Evolutionary conservation across 2,797 vertebrate species (phyloP), one percentile per base, ranked within the genome.

Genomic region (Poeciliopsis presidionis): DNA sequence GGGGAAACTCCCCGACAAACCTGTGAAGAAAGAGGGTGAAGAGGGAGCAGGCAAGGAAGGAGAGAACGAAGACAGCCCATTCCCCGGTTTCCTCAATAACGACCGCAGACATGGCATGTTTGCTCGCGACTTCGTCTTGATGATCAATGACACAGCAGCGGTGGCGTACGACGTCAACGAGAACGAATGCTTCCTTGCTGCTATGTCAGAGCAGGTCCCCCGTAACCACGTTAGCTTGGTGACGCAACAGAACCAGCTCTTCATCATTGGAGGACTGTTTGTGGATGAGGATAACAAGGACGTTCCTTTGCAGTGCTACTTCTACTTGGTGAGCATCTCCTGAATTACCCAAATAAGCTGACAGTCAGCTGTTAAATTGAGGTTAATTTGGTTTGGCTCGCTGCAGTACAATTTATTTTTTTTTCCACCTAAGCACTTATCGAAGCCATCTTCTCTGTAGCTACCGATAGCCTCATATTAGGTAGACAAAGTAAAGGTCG

Each of bases 211-310:
- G 87, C 97, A 97, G 95, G 97, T 99, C 87, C 98, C 98, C n/a
- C 97, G 97, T 80, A 99, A 99, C 88, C 98, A 99, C 90, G 97
- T 98, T 88, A 98, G 98, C 94, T 80, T 97, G 71, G 96, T 94
- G 77, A 96, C 96, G 69, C 95, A 96, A 84, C 96, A 93, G 83
- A 99, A 99, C 89, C 95, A 97, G 87, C 95, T 99, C 39, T 99
- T 94, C 78, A 86, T 99, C 77, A 93, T 99, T 0, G 98, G 98
- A 63, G 98, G 98, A 51, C 92, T 99, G 6, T 99, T 99, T 78
- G 96, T 99, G 84, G 98, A 99, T 41, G 98, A 99, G 81, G 98
- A 99, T 33, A 97, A 97, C 92, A 99, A 99, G 87, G 97, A 98
- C 20, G 86, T 95, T 0, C 97, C 98, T 57, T 95, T 99, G 76